phyloP scores from a whole-genome alignment of 23 tunicate genomes.

The Clavelina lepadiformis region DNA sequence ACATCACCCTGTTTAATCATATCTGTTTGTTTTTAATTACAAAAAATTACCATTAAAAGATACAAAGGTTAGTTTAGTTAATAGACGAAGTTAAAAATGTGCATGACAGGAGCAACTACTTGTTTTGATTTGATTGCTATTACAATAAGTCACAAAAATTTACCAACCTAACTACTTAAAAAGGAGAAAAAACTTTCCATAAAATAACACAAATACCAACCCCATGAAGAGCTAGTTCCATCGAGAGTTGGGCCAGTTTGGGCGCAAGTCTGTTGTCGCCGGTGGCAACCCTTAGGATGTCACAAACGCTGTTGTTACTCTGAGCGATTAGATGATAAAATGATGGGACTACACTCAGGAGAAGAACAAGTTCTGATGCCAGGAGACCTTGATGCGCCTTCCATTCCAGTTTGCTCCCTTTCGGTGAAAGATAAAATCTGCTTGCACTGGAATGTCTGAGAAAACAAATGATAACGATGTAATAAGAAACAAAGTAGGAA shows the following conservation, averaged over 20 bases:
- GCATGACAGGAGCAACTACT: too few relatives aligned
- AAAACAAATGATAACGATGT: too few relatives aligned
- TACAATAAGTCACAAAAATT: too few relatives aligned
- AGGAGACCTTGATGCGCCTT: slow-evolving; percentile 53
- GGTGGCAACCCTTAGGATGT: slow-evolving; percentile 45
- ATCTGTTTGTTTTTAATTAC: too few relatives aligned
- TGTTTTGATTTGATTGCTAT: too few relatives aligned
- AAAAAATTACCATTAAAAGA: too few relatives aligned
- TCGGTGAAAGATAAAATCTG: too few relatives aligned
- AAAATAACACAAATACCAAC: slow-evolving; percentile 16
- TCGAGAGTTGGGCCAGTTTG: slow-evolving; percentile 12
- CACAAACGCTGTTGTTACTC: slow-evolving; percentile 27
- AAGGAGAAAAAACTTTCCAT: background rate
- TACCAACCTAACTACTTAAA: too few relatives aligned
- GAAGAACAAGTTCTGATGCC: slow-evolving; percentile 63
- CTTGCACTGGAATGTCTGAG: too few relatives aligned
- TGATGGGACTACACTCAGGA: slow-evolving; percentile 80
- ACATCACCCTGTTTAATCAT: slow-evolving; percentile 84
- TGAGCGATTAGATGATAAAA: slow-evolving; percentile 52
- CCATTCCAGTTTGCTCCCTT: slow-evolving; percentile 35
- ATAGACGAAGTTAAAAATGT: too few relatives aligned
- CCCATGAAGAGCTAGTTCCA: slow-evolving; percentile 42
- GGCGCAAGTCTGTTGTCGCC: slow-evolving; percentile 32
- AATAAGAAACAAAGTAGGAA: too few relatives aligned
- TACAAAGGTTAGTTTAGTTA: too few relatives aligned